A percentile compares a stretch with the other conserved stretches of the same genome.
Conservation (phyloP, 2,113 vertebrate genomes). For the Regulus satrapa region DNA sequence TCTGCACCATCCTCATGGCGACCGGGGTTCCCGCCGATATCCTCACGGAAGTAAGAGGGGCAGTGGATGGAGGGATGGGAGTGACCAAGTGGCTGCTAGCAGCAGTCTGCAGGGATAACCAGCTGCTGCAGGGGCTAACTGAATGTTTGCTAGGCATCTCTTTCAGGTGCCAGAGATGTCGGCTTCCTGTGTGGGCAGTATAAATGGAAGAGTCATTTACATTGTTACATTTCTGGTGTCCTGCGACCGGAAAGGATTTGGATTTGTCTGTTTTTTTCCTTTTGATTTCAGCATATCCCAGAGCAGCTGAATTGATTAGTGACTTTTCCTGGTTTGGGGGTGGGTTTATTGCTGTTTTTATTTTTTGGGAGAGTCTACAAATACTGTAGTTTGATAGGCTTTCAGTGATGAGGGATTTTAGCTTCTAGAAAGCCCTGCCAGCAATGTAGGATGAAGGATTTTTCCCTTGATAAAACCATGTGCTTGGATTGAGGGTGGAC, state of each 20-base stretch:
- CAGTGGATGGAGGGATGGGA: rapidly evolving
- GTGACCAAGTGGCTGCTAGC: rapidly evolving
- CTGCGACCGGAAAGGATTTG: background rate
- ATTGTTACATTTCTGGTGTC: background rate
- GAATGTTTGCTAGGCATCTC: background rate
- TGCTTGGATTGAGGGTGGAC: background rate
- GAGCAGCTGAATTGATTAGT: background rate
- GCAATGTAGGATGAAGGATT: background rate
- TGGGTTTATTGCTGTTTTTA: background rate
- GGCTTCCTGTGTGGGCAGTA: background rate
- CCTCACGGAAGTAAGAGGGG: slow-evolving; percentile 85
- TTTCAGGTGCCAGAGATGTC: background rate
- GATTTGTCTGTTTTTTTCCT: background rate
- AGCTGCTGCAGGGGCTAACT: background rate
- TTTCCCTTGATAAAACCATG: background rate
- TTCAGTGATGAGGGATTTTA: background rate
- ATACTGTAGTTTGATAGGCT: background rate
- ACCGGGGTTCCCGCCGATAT: slow-evolving; percentile 96
- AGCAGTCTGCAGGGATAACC: background rate
- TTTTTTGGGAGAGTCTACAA: background rate
- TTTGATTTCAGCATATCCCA: background rate
- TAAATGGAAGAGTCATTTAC: background rate
- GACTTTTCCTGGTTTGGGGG: background rate
- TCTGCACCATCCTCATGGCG: slow-evolving; percentile 97
- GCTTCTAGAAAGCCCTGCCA: background rate